Evolutionary conservation across 2,888 invertebrate genomes (phyloP), one percentile per base, ranked within the genome.

Genomic region (Stenodera caucasica): DNA sequence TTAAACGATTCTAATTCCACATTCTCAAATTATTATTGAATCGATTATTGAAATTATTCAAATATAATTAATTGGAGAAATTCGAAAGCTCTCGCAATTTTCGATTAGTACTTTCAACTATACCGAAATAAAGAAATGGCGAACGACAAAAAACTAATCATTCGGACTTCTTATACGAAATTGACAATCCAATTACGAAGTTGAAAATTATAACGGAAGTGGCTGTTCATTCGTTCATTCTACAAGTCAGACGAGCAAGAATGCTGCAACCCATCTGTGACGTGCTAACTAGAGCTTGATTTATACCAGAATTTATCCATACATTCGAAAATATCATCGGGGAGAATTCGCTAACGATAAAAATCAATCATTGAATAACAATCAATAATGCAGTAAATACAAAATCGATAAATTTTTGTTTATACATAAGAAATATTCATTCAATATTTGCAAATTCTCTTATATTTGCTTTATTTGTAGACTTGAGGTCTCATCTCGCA

Each of bases 121-220:
- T n/a, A n/a, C n/a, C n/a, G n/a, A n/a, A n/a, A n/a, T n/a, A n/a
- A n/a, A n/a, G n/a, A n/a, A n/a, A n/a, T 45, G 11, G 11, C 15
- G 45, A 45, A 45, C 4, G 14, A 37, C 11, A 45, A 45, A 37
- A 45, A 45, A 45, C 45, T 45, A 45, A 45, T 45, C 45, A 21
- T 12, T 45, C 37, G 45, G 45, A 45, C 45, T 12, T 45, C 11
- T 2, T 45, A 45, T 21, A 45, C 21, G n/a, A 45, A 69, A 69
- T 65, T 66, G 63, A 64, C 67, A 68, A 65, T 67, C 71, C 70
- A 71, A 72, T 72, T 71, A 71, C 66, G 67, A 68, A 21, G 63
- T 68, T 68, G 69, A 72, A 72, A 72, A 70, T 71, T 68, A 68
- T 71, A 72, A 70, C 70, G 74, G 73, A 74, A 74, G 70, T 71